phyloP scores from a whole-genome alignment of 2,113 vertebrate species.

The Callipepla californica region DNA sequence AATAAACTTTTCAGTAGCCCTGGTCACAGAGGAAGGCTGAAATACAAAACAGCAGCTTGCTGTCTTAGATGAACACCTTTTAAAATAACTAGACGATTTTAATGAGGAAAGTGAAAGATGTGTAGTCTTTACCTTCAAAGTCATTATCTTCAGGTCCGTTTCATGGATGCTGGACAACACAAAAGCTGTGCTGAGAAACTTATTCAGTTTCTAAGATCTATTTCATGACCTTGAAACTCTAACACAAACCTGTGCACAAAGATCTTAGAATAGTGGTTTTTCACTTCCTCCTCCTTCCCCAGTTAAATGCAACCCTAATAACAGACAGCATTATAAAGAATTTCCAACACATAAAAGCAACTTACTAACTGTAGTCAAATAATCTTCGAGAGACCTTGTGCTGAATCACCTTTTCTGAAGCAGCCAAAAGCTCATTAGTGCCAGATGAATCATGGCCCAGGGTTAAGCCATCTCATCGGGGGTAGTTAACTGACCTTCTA shows the following conservation, averaged over 20 bases:
- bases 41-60: not conserved
- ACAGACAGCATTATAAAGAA: not conserved
- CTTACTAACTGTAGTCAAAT: not conserved
- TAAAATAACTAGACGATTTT: slow-evolving; percentile 31
- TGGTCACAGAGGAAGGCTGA: not conserved
- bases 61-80: not conserved
- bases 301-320: not conserved
- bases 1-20: not conserved
- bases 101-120: not conserved
- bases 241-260: not conserved
- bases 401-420: not conserved
- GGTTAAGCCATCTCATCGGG: not conserved
- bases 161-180: slow-evolving; percentile 6
- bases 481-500: not conserved
- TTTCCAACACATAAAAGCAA: not conserved
- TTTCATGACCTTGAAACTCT: slow-evolving; percentile 41
- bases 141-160: slow-evolving; percentile 12
- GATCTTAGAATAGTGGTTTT: not conserved
- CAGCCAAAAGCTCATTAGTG: slow-evolving; percentile 42
- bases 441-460: not conserved
- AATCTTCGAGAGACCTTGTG: not conserved
- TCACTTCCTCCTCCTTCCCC: not conserved
- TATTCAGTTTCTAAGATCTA: slow-evolving; percentile 2
- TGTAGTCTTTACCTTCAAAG: slow-evolving; percentile 27
- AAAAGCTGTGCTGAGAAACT: slow-evolving; percentile 17